These are phyloP conservation scores for Porites evermanni DNA, from an alignment of 92 coral and sea anemone species.

Conservation along the genomic window DNA sequence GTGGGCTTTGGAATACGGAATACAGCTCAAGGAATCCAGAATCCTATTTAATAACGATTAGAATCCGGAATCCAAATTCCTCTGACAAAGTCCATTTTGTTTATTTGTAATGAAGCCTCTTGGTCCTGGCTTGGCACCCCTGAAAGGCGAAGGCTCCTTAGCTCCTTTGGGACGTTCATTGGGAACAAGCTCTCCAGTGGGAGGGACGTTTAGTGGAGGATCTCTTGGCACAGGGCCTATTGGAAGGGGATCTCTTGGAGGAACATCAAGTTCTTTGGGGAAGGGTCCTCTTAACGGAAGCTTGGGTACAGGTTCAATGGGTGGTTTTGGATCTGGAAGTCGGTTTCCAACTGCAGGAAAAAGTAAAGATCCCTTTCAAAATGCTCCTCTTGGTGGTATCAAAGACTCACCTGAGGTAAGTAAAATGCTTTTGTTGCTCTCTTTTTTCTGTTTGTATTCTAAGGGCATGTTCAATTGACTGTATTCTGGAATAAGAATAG, in stretches of 20 bases:
- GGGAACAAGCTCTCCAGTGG: constrained; percentile 65
- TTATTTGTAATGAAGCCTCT: constrained; percentile 16
- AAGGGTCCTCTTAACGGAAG: constrained; percentile 29
- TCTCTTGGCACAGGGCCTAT: constrained; percentile 57
- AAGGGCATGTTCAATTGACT: no score
- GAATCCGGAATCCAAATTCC: no score
- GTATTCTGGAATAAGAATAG: no score
- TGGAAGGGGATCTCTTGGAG: constrained; percentile 81
- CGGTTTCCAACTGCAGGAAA: constrained; percentile 50
- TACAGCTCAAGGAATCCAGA: no score
- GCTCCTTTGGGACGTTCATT: constrained; percentile 76
- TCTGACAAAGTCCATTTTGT: background rate
- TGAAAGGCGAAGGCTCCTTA: constrained; percentile 80
- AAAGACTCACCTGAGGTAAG: constrained; percentile 60
- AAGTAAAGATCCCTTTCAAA: constrained; percentile 61
- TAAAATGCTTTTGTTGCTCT: background rate
- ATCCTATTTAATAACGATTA: no score
- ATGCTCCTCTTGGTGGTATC: constrained; percentile 60
- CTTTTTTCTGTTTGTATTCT: no score
- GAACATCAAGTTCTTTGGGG: constrained; percentile 64
- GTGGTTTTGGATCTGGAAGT: constrained; percentile 52
- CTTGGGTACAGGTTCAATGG: constrained; percentile 37
- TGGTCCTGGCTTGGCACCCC: constrained; percentile 73
- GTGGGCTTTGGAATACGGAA: no score
- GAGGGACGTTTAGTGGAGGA: constrained; percentile 53